Conservation (phyloP, 2,113 vertebrate species). For the Atherinomorus stipes region DNA sequence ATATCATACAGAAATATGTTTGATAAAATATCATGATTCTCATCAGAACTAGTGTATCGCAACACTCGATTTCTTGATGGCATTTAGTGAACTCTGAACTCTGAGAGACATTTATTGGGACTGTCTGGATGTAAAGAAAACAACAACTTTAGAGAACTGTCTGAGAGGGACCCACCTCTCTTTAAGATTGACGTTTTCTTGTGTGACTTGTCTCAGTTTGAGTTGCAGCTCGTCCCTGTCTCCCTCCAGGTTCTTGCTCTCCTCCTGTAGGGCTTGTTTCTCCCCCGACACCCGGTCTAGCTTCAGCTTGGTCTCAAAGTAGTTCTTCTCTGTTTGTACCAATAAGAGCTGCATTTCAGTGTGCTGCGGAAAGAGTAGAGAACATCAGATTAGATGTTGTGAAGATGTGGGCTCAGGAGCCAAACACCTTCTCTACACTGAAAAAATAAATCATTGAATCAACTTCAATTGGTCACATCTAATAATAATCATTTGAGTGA, state of each 20-base stretch:
- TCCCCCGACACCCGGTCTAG: slow-evolving; percentile 78
- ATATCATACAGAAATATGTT: no score
- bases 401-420: no score
- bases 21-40: no score
- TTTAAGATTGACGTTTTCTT: slow-evolving; percentile 74
- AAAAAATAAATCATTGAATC: no score
- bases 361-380: slow-evolving; percentile 45
- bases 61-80: no score
- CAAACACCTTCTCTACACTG: no score
- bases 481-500: no score
- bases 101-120: not conserved
- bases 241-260: slow-evolving; percentile 66
- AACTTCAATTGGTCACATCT: no score
- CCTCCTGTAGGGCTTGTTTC: slow-evolving; percentile 69
- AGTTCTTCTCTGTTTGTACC: slow-evolving; percentile 76
- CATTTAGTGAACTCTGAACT: not conserved
- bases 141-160: not conserved
- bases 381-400: not conserved
- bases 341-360: slow-evolving; percentile 69
- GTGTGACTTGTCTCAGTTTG: slow-evolving; percentile 70
- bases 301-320: slow-evolving; percentile 80
- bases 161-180: slow-evolving; percentile 70
- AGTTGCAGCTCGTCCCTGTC: slow-evolving; percentile 74
- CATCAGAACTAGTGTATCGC: no score
- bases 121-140: not conserved